Base-by-base conservation (phyloP, 2,113 vertebrate species). In the Coryphaenoides rupestris region DNA sequence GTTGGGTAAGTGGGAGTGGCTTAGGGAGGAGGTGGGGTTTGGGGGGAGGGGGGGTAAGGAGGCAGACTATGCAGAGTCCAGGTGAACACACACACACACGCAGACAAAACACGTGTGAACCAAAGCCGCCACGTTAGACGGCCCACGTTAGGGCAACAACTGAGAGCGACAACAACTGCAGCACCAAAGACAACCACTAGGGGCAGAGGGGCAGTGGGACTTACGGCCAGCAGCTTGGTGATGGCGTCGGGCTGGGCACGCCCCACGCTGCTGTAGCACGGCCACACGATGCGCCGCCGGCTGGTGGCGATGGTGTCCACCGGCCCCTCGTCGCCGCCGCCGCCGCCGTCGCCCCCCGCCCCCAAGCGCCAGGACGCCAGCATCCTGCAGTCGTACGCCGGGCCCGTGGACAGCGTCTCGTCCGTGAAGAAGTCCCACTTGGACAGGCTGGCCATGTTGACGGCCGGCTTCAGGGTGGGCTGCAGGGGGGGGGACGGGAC, bases 341-440 rank as follows among this genome's bases (percentile, higher is more conserved):
- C 80, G 19, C 85, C 77, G n/a, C n/a, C n/a, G n/a, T n/a, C n/a
- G n/a, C 0, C 82, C 58, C 67, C 78, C 77, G 40, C 80, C 80
- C 21, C 85, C 77, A n/a, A n/a, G n/a, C n/a, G n/a, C 80, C 88
- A 91, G 52, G 88, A 74, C 3, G 88, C 77, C 65, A 91, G 81
- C 89, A 92, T 93, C 57, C 89, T 84, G 93, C 95, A 98, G 22
- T 99, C 97, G 53, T 96, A 98, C 0, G 93, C 93, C 7, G 96
- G 96, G 9, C 96, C 97, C 0, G 90, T 90, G 60, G 94, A 93
- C 79, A 99, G 86, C 4, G 95, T 95, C 90, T 99, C 97, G 15
- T 93, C 94, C 1, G 87, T 93, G 60, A 96, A 98, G 75, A 94
- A 97, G 87, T 98, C 95, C 97, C 97, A 99, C 70, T 93, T 97